phyloP scores from a whole-genome alignment of 2,888 invertebrate species.

The Lasioglossum oenotherae region DNA sequence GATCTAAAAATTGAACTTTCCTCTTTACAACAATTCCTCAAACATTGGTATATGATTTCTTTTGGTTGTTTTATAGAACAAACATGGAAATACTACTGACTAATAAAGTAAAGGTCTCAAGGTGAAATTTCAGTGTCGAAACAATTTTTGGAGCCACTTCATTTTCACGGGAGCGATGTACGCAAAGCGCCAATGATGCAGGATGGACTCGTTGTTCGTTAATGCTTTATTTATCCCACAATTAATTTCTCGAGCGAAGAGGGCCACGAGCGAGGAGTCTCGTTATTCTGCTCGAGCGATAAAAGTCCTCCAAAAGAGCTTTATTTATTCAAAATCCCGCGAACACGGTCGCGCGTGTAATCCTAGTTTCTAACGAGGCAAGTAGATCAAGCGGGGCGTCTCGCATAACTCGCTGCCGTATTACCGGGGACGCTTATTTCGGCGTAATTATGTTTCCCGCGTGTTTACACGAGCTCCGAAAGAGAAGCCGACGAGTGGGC shows the following conservation, averaged over 20 bases:
- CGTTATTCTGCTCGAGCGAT: neutral
- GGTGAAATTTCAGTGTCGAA: neutral
- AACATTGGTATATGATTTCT: neutral
- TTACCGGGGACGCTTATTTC: constrained; percentile 53
- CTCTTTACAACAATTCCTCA: neutral
- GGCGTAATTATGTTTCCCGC: constrained; percentile 56
- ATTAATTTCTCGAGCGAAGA: neutral
- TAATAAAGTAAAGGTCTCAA: neutral
- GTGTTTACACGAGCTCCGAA: constrained; percentile 47
- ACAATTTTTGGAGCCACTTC: neutral
- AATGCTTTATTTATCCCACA: neutral
- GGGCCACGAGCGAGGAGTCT: neutral
- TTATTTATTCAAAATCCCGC: constrained; percentile 7
- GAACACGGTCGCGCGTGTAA: constrained; percentile 16
- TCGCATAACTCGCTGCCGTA: constrained; percentile 37
- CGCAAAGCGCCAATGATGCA: neutral
- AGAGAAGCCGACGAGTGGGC: constrained; percentile 11
- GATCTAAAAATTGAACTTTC: neutral
- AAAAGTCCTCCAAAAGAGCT: neutral
- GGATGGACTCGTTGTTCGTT: neutral
- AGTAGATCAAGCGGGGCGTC: constrained; percentile 18
- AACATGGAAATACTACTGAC: neutral
- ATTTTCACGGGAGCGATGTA: neutral
- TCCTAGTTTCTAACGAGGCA: constrained; percentile 17
- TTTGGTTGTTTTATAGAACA: neutral